Evolutionary conservation across 2,797 vertebrate species (phyloP).

Genomic region (Tapirus indicus): DNA sequence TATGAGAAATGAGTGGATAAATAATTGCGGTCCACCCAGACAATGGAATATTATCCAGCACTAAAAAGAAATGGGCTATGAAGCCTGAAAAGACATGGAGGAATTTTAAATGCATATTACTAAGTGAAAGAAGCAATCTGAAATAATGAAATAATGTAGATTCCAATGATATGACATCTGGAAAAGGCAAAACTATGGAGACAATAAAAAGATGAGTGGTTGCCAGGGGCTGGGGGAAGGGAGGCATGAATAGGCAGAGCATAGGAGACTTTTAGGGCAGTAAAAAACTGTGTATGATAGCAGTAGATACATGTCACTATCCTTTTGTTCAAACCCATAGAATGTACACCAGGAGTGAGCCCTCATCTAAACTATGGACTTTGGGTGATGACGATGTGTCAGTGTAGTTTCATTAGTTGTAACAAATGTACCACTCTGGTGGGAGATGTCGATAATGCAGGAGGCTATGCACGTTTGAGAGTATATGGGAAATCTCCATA

Average conservation of each 20-base stretch:
- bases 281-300: background rate
- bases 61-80: background rate
- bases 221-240: background rate
- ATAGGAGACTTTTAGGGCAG: background rate
- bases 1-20: background rate
- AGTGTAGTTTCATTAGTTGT: background rate
- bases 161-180: background rate
- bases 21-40: background rate
- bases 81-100: background rate
- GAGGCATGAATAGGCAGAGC: background rate
- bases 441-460: background rate
- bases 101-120: background rate
- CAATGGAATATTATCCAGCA: background rate
- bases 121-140: background rate
- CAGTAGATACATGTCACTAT: background rate
- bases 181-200: background rate
- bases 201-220: background rate
- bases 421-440: background rate
- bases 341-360: background rate
- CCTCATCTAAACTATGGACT: background rate
- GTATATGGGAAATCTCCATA: background rate
- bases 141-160: background rate
- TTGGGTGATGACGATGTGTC: background rate
- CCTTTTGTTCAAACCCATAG: background rate
- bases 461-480: background rate